phyloP scores from a whole-genome alignment of 1,140 invertebrate genomes.

The Condylostylus longicornis region DNA sequence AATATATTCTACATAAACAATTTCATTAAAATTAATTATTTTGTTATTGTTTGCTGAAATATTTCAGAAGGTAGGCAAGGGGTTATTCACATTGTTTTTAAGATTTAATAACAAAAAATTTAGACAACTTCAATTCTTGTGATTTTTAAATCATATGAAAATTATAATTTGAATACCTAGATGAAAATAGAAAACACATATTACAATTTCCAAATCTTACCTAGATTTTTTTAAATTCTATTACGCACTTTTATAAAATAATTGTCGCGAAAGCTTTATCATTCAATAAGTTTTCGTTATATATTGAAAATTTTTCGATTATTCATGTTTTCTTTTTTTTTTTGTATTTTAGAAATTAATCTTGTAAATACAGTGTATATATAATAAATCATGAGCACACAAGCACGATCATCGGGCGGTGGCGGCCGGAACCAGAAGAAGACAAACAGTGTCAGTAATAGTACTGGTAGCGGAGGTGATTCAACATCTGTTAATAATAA shows the following conservation, averaged over 20 bases:
- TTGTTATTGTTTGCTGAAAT: too few relatives aligned
- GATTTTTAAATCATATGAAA: not conserved
- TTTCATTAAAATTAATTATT: too few relatives aligned
- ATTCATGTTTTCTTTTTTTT: not conserved
- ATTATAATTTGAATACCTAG: not conserved
- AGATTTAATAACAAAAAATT: too few relatives aligned
- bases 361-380: conserved; percentile 35
- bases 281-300: not conserved
- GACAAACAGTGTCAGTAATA: conserved; percentile 22
- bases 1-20: too few relatives aligned
- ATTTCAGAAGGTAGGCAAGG: too few relatives aligned
- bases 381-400: conserved; percentile 31
- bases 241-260: too few relatives aligned
- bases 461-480: conserved; percentile 16
- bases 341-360: too few relatives aligned
- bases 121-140: not conserved
- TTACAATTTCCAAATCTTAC: too few relatives aligned
- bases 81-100: too few relatives aligned
- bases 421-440: conserved; percentile 29
- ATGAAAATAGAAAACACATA: not conserved
- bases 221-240: too few relatives aligned
- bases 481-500: conserved; percentile 13
- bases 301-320: not conserved
- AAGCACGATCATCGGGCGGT: conserved; percentile 29
- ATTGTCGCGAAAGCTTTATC: not conserved